Base-by-base conservation (phyloP, 2,797 vertebrate genomes). In the Anolis apletophallus region DNA sequence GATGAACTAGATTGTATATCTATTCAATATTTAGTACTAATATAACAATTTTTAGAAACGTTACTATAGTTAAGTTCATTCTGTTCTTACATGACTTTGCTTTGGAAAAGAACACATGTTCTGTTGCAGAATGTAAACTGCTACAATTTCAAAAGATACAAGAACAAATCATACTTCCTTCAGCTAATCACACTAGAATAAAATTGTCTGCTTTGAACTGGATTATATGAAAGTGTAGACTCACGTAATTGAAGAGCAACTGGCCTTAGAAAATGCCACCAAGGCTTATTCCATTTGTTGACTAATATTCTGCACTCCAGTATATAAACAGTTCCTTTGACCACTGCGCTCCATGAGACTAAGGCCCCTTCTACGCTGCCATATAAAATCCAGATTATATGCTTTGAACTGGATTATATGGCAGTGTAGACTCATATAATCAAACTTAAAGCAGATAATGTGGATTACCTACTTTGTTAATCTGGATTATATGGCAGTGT, bases 1-100 rank as follows among this genome's bases (percentile, higher is more conserved):
- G 57, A 80, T 87, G 86, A 89, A 74, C 67, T 85, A 81, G 76
- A 83, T 87, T 5, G 67, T 32, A 5, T 90, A 78, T 32, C 52
- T 40, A 40, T 19, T 29, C 16, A 64, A 7, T 64, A 46, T 93
- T 73, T 7, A 86, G 54, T 40, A 2, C 90, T 64, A 46, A 16
- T 32, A 9, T 4, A 29, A 68, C 64, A 11, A 5, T 67, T 81
- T 69, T 68, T 52, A 52, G 29, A 69, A 81, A 36, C n/a, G 19
- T 76, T 5, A 7, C 17, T 59, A 54, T 57, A 52, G 29, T 75
- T 6, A 9, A 40, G 14, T 76, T 75, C 46, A 75, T 26, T 75
- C 46, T 52, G 19, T 80, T 61, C 57, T 57, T n/a, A 13, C 21
- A 6, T 26, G 86, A 0, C 89, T 92, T 87, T 90, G 55, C 80